A percentile compares a stretch with the other conserved stretches of the same genome.
phyloP scores from a whole-genome alignment of 1,140 invertebrate species.

The Drosophila parvula region DNA sequence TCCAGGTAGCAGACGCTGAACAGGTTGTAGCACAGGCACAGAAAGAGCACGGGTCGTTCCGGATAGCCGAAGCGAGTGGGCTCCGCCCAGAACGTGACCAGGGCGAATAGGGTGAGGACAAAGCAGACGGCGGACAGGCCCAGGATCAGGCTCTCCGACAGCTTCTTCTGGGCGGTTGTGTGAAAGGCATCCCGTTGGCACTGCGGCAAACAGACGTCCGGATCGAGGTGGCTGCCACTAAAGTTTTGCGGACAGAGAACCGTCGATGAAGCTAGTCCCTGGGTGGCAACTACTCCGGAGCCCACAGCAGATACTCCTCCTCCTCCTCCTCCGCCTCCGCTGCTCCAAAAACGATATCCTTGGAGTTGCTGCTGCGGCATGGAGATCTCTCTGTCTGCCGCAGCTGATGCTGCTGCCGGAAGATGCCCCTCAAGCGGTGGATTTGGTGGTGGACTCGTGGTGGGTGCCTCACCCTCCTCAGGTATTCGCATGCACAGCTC shows the following conservation, averaged over 20 bases:
- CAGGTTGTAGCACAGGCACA: slow-evolving; percentile 93
- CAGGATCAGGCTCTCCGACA: slow-evolving; percentile 92
- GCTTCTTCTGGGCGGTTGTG: slow-evolving; percentile 89
- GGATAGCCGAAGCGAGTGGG: slow-evolving; percentile 92
- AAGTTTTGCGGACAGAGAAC: slow-evolving; percentile 79
- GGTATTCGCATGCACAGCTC: slow-evolving; percentile 86
- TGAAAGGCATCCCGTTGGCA: slow-evolving; percentile 90
- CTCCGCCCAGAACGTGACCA: slow-evolving; percentile 95
- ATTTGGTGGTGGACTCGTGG: neutral
- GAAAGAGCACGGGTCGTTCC: slow-evolving; percentile 93
- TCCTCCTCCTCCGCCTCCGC: neutral
- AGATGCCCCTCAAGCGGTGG: neutral
- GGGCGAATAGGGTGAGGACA: slow-evolving; percentile 92
- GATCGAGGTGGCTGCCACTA: slow-evolving; percentile 66
- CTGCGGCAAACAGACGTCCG: slow-evolving; percentile 86
- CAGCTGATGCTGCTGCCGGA: neutral
- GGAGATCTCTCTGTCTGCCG: slow-evolving; percentile 1
- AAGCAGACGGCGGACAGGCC: slow-evolving; percentile 94
- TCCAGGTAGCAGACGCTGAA: slow-evolving; percentile 86
- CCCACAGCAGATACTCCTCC: neutral
- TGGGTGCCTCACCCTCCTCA: slow-evolving; percentile 45
- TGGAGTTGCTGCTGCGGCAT: slow-evolving; percentile 41
- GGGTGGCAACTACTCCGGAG: neutral
- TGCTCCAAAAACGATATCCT: slow-evolving; percentile 73
- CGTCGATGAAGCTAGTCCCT: neutral